Percentiles rank a stretch among this genome's conserved stretches.
These are phyloP conservation scores for Phymorhynchus buccinoides DNA, from an alignment of 1,140 invertebrate genomes.

Conservation along the genomic window DNA sequence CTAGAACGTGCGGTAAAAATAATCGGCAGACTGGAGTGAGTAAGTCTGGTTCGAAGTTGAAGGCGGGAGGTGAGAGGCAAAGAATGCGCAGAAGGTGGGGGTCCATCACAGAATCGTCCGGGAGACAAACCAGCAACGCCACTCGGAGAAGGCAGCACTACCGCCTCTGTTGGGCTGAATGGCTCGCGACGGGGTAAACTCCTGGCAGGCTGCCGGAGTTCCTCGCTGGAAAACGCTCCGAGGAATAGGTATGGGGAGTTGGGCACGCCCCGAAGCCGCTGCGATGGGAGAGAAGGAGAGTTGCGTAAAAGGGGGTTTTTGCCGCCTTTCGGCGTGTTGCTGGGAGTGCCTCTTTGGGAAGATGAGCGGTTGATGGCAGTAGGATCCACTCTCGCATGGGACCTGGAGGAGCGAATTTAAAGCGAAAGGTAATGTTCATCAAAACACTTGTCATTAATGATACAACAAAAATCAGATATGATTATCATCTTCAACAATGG, in stretches of 20 bases:
- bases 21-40: background rate
- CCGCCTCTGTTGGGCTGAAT: background rate
- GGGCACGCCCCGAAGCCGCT: background rate
- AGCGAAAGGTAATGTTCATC: background rate
- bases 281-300: no score
- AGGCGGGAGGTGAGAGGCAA: background rate
- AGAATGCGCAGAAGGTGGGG: background rate
- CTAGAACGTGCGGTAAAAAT: background rate
- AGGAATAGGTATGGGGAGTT: background rate
- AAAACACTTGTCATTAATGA: no score
- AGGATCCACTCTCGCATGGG: constrained; percentile 27
- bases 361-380: constrained; percentile 43
- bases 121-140: background rate
- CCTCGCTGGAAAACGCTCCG: constrained; percentile 14
- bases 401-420: constrained; percentile 18
- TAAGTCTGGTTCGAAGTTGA: background rate
- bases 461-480: no score
- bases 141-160: no score
- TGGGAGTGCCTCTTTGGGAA: constrained; percentile 39
- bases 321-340: constrained; percentile 43
- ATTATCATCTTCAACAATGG: no score
- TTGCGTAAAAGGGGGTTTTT: constrained; percentile 38
- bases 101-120: constrained; percentile 13
- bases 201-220: background rate
- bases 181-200: background rate